phyloP scores from a whole-genome alignment of 2,113 vertebrate species.

The Burhinus bistriatus region DNA sequence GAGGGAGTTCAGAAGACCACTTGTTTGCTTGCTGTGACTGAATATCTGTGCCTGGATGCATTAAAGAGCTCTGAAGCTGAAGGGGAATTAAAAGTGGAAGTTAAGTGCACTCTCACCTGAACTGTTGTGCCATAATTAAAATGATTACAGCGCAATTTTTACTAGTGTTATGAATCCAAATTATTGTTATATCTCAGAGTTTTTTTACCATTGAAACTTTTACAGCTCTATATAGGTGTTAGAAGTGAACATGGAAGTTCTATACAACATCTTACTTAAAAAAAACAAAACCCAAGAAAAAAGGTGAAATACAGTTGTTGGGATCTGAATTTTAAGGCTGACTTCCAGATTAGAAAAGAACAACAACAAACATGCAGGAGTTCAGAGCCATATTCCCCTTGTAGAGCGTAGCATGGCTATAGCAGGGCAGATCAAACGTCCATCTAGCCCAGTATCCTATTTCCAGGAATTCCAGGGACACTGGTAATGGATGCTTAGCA shows the following conservation, averaged over 20 bases:
- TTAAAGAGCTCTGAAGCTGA: not conserved
- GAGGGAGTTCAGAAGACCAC: not conserved
- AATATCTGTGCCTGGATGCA: not conserved
- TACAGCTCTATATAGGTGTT: not conserved
- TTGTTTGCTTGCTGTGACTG: not conserved
- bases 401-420: not conserved
- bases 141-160: not conserved
- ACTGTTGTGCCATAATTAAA: not conserved
- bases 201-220: not conserved
- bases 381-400: not conserved
- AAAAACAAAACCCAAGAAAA: not conserved
- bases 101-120: not conserved
- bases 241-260: not conserved
- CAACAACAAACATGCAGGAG: not conserved
- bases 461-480: not conserved
- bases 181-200: not conserved
- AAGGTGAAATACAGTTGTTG: not conserved
- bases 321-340: not conserved
- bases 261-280: not conserved
- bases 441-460: not conserved
- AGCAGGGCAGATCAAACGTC: not conserved
- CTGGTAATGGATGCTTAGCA: not conserved
- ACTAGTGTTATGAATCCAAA: not conserved
- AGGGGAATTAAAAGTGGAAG: not conserved
- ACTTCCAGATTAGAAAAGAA: not conserved